These are phyloP conservation scores for Haliclystus octoradiatus DNA, from an alignment of 30 jellyfish, hydroid and myxozoan genomes.

Conservation along the genomic window DNA sequence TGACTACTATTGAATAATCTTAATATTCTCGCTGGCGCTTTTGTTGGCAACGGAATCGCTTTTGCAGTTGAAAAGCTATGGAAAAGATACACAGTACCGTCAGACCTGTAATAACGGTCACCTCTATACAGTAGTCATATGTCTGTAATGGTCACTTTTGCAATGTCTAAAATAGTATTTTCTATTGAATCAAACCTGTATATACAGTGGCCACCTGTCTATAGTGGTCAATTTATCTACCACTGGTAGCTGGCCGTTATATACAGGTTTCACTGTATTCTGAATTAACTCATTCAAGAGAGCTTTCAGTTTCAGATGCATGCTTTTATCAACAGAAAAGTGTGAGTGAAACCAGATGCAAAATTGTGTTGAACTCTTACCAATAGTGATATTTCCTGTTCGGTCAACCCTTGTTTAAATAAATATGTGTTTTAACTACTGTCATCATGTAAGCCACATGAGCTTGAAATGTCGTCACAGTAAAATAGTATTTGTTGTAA, in stretches of 20 bases:
- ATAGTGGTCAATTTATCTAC: not conserved
- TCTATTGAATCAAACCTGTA: not conserved
- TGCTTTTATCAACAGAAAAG: too few relatives aligned
- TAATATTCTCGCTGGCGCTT: too few relatives aligned
- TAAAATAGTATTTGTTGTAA: too few relatives aligned
- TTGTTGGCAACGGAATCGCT: too few relatives aligned
- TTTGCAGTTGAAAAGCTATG: too few relatives aligned
- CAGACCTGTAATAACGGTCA: not conserved
- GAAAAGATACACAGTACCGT: not conserved
- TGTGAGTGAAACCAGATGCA: not conserved
- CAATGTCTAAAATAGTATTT: not conserved
- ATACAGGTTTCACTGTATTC: not conserved
- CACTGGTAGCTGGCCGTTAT: not conserved
- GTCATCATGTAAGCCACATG: too few relatives aligned
- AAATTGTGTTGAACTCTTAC: not conserved
- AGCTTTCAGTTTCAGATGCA: too few relatives aligned
- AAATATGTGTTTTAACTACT: too few relatives aligned
- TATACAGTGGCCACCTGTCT: not conserved
- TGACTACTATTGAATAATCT: too few relatives aligned
- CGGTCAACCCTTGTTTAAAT: conserved; percentile 1
- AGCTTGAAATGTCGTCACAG: too few relatives aligned
- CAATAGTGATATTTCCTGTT: too few relatives aligned
- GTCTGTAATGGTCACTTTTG: not conserved
- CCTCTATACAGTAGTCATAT: not conserved
- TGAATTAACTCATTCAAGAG: too few relatives aligned